Evolutionary conservation across 1,140 invertebrate species (phyloP).

Genomic region (Calosoma granatense): DNA sequence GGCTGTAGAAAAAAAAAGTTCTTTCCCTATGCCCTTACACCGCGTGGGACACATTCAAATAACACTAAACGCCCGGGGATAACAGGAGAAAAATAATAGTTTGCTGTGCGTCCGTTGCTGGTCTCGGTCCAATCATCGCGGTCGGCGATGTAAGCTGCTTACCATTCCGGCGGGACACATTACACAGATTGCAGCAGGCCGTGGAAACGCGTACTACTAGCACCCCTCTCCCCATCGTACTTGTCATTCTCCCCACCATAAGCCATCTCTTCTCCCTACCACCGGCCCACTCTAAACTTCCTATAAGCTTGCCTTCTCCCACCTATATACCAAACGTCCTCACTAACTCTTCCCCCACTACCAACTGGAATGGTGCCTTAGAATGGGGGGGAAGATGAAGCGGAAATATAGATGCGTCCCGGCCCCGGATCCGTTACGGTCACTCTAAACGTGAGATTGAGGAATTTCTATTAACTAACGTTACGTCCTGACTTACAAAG

Average conservation of each 20-base stretch:
- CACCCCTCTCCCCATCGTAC: no score
- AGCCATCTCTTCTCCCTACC: constrained; percentile 2
- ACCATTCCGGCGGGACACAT: constrained; percentile 18
- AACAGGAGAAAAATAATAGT: constrained; percentile 5
- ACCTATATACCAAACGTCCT: no score
- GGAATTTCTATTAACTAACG: constrained; percentile 8
- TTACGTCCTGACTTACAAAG: no score
- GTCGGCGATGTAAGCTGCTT: constrained; percentile 19
- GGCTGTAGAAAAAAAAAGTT: no score
- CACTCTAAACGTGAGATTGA: neutral
- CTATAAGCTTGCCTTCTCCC: neutral
- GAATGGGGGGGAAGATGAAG: neutral
- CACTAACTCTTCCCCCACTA: no score
- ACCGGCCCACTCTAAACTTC: constrained; percentile 11
- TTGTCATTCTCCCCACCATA: neutral
- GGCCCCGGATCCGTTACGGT: neutral
- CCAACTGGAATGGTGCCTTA: no score
- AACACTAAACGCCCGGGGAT: neutral
- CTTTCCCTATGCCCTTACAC: neutral
- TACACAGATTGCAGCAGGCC: constrained; percentile 19
- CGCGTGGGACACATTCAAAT: neutral
- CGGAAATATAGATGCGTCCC: neutral
- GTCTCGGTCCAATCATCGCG: constrained; percentile 6
- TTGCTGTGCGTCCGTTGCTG: neutral
- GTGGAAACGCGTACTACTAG: no score